Percentiles rank a stretch among this genome's conserved stretches.
Conservation (phyloP, 1,140 invertebrate genomes). For the Euschistus heros region DNA sequence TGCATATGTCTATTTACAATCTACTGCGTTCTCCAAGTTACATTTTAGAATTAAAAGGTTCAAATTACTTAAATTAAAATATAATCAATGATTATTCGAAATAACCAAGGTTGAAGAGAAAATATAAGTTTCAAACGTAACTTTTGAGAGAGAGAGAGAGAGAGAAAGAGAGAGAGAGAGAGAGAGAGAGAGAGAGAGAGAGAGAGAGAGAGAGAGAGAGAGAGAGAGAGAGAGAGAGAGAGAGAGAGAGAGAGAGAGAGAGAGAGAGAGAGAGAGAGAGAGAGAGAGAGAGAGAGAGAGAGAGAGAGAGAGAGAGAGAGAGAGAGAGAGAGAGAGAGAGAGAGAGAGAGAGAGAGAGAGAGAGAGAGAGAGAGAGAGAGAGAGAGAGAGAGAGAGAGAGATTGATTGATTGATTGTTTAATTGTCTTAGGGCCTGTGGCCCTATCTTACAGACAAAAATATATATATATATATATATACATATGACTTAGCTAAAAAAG, state of each 20-base stretch:
- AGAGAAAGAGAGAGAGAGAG: constrained; percentile 31
- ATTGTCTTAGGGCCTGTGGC: no score
- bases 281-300: neutral
- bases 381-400: constrained; percentile 32
- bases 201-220: neutral
- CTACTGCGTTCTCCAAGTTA: no score
- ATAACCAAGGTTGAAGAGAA: no score
- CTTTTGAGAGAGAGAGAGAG: constrained; percentile 18
- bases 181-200: neutral
- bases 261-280: neutral
- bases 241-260: neutral
- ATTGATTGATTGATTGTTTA: no score
- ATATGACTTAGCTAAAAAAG: no score
- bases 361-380: constrained; percentile 35
- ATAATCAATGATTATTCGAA: no score
- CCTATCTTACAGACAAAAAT: no score
- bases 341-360: constrained; percentile 32
- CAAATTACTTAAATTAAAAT: no score
- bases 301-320: neutral
- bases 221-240: neutral
- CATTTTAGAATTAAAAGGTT: no score
- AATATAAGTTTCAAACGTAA: no score
- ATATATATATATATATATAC: no score
- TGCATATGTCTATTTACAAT: no score
- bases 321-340: constrained; percentile 33